Percentiles rank a stretch among this genome's conserved stretches.
phyloP scores from a whole-genome alignment of 1,140 invertebrate species.

The Scaptomyza pallida region DNA sequence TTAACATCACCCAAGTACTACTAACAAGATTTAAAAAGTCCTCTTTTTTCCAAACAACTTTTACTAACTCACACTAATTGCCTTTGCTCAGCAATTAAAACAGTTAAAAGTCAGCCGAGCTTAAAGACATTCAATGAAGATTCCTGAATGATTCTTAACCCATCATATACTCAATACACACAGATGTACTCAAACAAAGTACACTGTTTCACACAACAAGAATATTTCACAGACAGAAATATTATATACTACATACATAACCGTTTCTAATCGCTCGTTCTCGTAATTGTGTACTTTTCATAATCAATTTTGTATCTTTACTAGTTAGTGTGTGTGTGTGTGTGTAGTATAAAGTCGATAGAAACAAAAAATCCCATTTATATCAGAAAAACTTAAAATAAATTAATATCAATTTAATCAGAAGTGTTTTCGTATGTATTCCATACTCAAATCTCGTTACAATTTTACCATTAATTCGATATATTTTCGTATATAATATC shows the following conservation, averaged over 20 bases:
- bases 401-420: constrained; percentile 43
- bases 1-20: constrained; percentile 15
- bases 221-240: constrained; percentile 11
- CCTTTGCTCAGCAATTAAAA: constrained; percentile 49
- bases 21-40: constrained; percentile 17
- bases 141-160: neutral
- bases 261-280: constrained; percentile 73
- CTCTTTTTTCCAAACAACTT: constrained; percentile 28
- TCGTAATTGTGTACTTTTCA: constrained; percentile 74
- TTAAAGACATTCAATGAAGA: constrained; percentile 12
- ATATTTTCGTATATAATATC: constrained; percentile 27
- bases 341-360: constrained; percentile 67
- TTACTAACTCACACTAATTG: constrained; percentile 51
- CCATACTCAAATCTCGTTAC: constrained; percentile 44
- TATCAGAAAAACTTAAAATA: constrained; percentile 41
- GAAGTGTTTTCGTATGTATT: constrained; percentile 58
- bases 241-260: constrained; percentile 41
- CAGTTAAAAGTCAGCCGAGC: constrained; percentile 48
- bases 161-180: constrained; percentile 33
- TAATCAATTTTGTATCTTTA: constrained; percentile 56
- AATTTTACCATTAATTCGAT: constrained; percentile 24
- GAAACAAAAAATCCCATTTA: constrained; percentile 31
- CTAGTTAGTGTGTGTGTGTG: constrained; percentile 66
- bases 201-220: constrained; percentile 23
- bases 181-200: constrained; percentile 11